These are phyloP conservation scores for Apis florea DNA, from an alignment of 1,140 invertebrate genomes.

Conservation along the genomic window DNA sequence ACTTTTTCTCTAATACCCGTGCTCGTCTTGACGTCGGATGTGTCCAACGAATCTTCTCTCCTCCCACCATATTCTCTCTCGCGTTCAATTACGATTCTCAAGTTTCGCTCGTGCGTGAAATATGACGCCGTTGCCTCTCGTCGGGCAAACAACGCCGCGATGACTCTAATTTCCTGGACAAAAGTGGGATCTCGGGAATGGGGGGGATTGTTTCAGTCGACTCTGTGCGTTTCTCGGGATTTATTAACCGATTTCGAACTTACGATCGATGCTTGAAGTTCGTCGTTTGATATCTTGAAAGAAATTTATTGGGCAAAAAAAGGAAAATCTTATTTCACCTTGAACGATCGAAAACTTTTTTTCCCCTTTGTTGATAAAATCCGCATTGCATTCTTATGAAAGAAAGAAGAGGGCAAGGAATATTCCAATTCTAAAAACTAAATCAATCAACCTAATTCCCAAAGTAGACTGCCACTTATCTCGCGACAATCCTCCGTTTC, in stretches of 20 bases:
- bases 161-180: conserved; percentile 45
- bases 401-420: not conserved
- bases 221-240: not conserved
- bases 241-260: conserved; percentile 10
- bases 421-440: not conserved
- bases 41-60: conserved; percentile 40
- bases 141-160: conserved; percentile 31
- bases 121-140: conserved; percentile 37
- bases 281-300: not conserved
- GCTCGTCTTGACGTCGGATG: conserved; percentile 41
- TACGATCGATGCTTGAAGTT: not conserved
- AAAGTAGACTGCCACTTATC: not conserved
- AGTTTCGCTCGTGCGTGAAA: conserved; percentile 46
- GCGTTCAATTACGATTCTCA: conserved; percentile 56
- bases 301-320: not conserved
- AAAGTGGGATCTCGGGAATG: not conserved
- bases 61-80: too few relatives aligned
- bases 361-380: not conserved
- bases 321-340: not conserved
- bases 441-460: not conserved
- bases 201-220: conserved; percentile 5
- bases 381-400: not conserved
- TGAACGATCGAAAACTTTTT: not conserved
- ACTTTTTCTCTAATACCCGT: conserved; percentile 53
- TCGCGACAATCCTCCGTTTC: not conserved